Base-by-base conservation (phyloP, 2,888 invertebrate species). In the Myopa tessellatipennis region DNA sequence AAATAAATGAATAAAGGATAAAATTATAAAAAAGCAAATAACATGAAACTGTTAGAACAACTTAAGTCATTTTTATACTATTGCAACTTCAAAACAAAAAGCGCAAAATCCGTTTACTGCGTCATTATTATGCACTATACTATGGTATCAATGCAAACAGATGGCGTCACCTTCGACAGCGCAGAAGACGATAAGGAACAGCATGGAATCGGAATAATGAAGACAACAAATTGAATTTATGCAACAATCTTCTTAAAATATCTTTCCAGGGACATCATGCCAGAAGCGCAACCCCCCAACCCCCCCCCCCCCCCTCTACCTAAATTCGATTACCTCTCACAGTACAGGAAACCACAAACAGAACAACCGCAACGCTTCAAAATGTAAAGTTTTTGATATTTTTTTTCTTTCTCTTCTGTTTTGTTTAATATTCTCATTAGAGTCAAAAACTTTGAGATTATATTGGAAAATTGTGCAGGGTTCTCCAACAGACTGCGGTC, bases 161-260 rank as follows among this genome's bases (percentile, higher is more conserved):
- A 81, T 82, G 82, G 68, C 81, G 80, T 80, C 74, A 70, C 73
- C 74, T 69, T 63, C 40, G 38, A 3, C 74, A 18, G 12, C 40
- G 75, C 77, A 77, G 82, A 61, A 79, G 61, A 79, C 71, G 55
- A 58, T 74, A 71, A 45, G 45, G 6, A 6, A 45, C 45, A 45
- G 45, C 45, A 10, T 45, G 45, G 10, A 45, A 45, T 45, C 0
- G 10, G 10, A 45, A 45, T 45, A 45, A 45, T 45, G 10, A 45
- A 45, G 6, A 45, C 45, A 45, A 45, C 45, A 83, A 85, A 85
- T 85, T 85, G 83, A 85, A 84, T 84, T 84, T 63, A 83, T 84
- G 77, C 78, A 85, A 85, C 78, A 85, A 85, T 83, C 86, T 84
- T 85, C 83, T 85, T 85, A 83, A 85, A 85, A 85, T 85, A 83